Conservation (phyloP, 2,888 invertebrate species). For the Orthonychiurus folsomi region DNA sequence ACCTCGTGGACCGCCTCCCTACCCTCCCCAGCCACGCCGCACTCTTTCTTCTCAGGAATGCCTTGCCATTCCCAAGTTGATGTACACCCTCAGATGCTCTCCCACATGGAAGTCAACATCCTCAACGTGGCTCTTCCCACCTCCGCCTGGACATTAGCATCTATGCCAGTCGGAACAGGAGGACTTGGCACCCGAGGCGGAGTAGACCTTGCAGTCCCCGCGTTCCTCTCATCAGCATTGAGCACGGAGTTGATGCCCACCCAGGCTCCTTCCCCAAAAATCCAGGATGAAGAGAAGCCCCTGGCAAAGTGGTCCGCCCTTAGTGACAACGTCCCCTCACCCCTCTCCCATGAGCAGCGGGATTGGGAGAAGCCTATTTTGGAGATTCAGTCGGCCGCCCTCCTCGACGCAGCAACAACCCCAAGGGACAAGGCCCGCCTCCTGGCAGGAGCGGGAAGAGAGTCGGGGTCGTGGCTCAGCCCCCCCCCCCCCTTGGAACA, state of each 20-base stretch:
- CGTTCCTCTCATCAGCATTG: constrained; percentile 10
- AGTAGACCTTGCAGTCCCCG: constrained; percentile 8
- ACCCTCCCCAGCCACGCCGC: background rate
- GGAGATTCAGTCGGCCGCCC: background rate
- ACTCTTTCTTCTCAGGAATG: background rate
- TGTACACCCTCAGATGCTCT: background rate
- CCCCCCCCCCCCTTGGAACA: background rate
- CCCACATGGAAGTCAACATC: constrained; percentile 1
- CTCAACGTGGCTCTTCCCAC: too few relatives aligned
- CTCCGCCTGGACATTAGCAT: constrained; percentile 1
- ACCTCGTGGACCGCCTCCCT: background rate
- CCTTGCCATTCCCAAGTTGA: background rate
- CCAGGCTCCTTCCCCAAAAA: too few relatives aligned
- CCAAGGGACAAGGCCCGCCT: background rate
- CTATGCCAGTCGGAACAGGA: constrained; percentile 10
- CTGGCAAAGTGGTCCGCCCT: too few relatives aligned
- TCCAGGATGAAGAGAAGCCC: too few relatives aligned
- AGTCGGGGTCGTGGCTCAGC: background rate
- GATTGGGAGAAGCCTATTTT: background rate
- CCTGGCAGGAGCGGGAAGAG: background rate
- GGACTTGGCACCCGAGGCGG: constrained; percentile 13
- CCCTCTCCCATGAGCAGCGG: too few relatives aligned
- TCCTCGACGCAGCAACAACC: background rate
- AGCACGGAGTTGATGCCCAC: background rate
- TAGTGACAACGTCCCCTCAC: too few relatives aligned